These are phyloP conservation scores for Onychomys leucogaster DNA, from an alignment of 2,797 vertebrate species.

Conservation along the genomic window DNA sequence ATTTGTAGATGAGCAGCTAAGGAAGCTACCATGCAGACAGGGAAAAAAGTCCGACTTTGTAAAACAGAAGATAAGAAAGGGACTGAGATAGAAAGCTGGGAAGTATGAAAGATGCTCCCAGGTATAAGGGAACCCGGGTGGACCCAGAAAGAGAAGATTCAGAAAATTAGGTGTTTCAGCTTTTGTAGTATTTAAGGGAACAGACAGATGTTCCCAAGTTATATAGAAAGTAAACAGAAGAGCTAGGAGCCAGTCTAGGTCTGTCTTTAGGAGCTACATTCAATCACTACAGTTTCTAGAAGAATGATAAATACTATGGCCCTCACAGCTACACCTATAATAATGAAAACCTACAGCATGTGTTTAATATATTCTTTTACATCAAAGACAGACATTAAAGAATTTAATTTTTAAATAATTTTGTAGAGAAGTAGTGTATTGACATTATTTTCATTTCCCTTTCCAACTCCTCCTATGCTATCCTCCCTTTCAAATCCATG, in stretches of 20 bases:
- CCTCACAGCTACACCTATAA: background rate
- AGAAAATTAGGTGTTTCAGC: background rate
- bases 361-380: background rate
- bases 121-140: no score
- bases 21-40: background rate
- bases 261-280: background rate
- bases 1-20: background rate
- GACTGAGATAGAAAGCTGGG: background rate
- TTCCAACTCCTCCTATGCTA: background rate
- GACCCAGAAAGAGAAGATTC: background rate
- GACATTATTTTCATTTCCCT: no score
- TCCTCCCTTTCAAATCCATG: background rate
- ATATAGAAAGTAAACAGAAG: background rate
- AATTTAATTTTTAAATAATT: background rate
- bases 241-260: background rate
- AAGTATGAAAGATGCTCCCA: background rate
- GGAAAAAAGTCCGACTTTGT: background rate
- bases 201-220: background rate
- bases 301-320: background rate
- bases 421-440: background rate
- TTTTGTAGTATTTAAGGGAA: background rate
- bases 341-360: background rate
- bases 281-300: background rate
- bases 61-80: background rate
- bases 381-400: background rate